phyloP scores from a whole-genome alignment of 2,888 invertebrate genomes.

The Tenthredo mesomela region DNA sequence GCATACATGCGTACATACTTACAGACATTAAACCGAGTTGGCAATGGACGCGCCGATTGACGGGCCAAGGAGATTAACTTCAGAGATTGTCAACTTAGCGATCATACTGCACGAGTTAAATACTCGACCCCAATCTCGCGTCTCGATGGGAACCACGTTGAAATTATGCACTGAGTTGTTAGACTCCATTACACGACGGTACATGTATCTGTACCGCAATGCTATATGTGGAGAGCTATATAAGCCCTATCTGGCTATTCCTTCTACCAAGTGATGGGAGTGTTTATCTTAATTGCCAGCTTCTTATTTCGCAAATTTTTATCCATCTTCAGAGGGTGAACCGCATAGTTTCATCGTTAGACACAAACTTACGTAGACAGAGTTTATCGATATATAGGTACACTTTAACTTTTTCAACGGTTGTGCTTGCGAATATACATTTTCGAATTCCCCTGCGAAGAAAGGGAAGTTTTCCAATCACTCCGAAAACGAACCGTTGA shows the following conservation, averaged over 20 bases:
- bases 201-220: conserved; percentile 2
- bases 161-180: conserved; percentile 46
- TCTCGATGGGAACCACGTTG: conserved; percentile 32
- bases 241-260: conserved; percentile 17
- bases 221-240: conserved; percentile 14
- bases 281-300: conserved; percentile 36
- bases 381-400: background rate
- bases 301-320: background rate
- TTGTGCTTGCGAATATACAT: background rate
- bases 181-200: conserved; percentile 32
- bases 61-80: conserved; percentile 71
- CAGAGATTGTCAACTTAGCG: conserved; percentile 61
- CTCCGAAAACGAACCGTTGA: no score
- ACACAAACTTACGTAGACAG: background rate
- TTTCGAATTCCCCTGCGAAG: no score
- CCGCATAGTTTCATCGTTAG: background rate
- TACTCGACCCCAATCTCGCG: no score
- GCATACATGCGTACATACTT: conserved; percentile 37
- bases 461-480: no score
- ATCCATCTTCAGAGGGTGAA: background rate
- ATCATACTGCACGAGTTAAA: background rate
- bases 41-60: conserved; percentile 63
- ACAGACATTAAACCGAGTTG: conserved; percentile 53
- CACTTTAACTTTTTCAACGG: background rate
- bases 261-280: background rate